Evolutionary conservation across 2,797 vertebrate genomes (phyloP).

Genomic region (Lacerta bilineata): DNA sequence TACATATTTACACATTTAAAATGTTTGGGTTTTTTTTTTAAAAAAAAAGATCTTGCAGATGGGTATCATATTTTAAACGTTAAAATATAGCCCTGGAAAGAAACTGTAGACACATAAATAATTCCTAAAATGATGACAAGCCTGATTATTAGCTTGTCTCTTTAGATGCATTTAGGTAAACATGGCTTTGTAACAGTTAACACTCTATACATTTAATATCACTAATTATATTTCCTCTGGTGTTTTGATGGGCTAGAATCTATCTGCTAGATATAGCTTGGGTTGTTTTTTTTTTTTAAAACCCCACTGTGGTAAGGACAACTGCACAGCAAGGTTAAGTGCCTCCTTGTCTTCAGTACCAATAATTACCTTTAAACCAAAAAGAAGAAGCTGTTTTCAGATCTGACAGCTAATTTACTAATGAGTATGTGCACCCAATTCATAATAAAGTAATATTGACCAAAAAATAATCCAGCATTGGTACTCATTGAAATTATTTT

Average conservation of each 20-base stretch:
- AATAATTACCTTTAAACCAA: slow-evolving; percentile 86
- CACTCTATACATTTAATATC: slow-evolving; percentile 81
- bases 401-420: slow-evolving; percentile 89
- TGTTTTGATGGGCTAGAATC: slow-evolving; percentile 78
- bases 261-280: slow-evolving; percentile 75
- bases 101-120: slow-evolving; percentile 35
- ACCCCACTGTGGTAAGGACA: slow-evolving; percentile 81
- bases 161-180: slow-evolving; percentile 54
- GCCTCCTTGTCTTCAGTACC: slow-evolving; percentile 85
- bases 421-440: slow-evolving; percentile 84
- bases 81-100: slow-evolving; percentile 33
- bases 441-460: slow-evolving; percentile 86
- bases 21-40: background rate
- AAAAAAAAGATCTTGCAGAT: background rate
- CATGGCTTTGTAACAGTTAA: slow-evolving; percentile 77
- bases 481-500: slow-evolving; percentile 84
- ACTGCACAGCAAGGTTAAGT: slow-evolving; percentile 85
- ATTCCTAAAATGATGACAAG: slow-evolving; percentile 47
- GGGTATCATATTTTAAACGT: slow-evolving; percentile 28
- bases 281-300: slow-evolving; percentile 61
- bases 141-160: slow-evolving; percentile 48
- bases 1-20: slow-evolving; percentile 15
- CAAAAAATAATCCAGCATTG: slow-evolving; percentile 80
- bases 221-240: slow-evolving; percentile 83
- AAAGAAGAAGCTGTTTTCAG: slow-evolving; percentile 79